Evolutionary conservation across 2,113 vertebrate genomes (phyloP).

Genomic region (Corythaeola cristata): DNA sequence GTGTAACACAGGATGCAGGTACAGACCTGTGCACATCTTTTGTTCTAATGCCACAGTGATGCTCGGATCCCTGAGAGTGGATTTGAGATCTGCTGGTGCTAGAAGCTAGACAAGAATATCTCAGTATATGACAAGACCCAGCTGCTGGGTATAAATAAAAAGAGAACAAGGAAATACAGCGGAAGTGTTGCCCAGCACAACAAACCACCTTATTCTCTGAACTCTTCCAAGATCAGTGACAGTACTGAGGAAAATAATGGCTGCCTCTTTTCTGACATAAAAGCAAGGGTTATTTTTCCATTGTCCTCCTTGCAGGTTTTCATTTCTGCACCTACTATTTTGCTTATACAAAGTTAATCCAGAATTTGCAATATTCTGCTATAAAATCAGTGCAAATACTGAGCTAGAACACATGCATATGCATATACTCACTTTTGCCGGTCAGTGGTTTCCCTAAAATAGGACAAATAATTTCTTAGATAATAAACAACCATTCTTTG

Average conservation of each 20-base stretch:
- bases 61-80: neutral
- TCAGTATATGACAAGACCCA: neutral
- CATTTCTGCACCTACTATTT: neutral
- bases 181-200: neutral
- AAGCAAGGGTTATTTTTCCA: fast-evolving
- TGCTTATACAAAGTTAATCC: neutral
- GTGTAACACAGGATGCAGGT: fast-evolving
- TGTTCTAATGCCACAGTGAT: neutral
- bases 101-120: neutral
- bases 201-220: neutral
- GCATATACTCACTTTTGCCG: neutral
- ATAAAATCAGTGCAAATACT: neutral
- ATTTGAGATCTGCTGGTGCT: neutral
- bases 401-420: neutral
- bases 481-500: neutral
- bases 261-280: neutral
- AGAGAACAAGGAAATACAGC: neutral
- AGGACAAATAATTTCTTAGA: neutral
- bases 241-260: neutral
- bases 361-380: neutral
- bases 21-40: neutral
- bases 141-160: neutral
- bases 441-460: neutral
- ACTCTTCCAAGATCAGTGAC: neutral
- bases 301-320: neutral